Conservation (phyloP, 1,140 invertebrate genomes). For the Plectrocnemia conspersa region DNA sequence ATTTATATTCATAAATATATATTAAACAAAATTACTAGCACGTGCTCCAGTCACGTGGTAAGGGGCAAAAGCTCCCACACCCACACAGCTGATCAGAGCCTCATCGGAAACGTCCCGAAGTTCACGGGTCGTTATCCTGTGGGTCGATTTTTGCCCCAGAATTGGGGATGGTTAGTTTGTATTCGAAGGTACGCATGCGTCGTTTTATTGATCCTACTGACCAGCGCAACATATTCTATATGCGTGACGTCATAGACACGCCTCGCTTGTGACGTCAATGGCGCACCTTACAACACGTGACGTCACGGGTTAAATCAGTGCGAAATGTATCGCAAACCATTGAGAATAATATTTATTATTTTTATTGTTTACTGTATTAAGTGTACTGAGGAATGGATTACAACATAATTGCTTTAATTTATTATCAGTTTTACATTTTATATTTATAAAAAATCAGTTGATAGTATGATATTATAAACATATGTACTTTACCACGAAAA, state of each 20-base stretch:
- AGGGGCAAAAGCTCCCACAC: too few relatives aligned
- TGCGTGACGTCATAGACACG: conserved; percentile 17
- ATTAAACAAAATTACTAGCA: too few relatives aligned
- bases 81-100: too few relatives aligned
- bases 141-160: not conserved
- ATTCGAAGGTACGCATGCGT: not conserved
- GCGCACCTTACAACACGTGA: not conserved
- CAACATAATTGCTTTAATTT: too few relatives aligned
- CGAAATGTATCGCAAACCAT: not conserved
- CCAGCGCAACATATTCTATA: conserved; percentile 17
- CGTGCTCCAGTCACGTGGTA: too few relatives aligned
- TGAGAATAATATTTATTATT: not conserved
- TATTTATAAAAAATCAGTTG: too few relatives aligned
- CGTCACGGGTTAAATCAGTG: conserved; percentile 14
- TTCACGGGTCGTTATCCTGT: not conserved
- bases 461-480: too few relatives aligned
- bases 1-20: too few relatives aligned
- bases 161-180: not conserved
- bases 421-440: too few relatives aligned
- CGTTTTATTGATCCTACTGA: conserved; percentile 7
- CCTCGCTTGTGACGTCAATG: conserved; percentile 4
- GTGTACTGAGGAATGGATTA: too few relatives aligned
- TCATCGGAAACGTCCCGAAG: not conserved
- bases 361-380: too few relatives aligned
- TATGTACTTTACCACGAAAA: too few relatives aligned